Conservation (phyloP, 2,888 invertebrate species). For the Ametastegia equiseti region DNA sequence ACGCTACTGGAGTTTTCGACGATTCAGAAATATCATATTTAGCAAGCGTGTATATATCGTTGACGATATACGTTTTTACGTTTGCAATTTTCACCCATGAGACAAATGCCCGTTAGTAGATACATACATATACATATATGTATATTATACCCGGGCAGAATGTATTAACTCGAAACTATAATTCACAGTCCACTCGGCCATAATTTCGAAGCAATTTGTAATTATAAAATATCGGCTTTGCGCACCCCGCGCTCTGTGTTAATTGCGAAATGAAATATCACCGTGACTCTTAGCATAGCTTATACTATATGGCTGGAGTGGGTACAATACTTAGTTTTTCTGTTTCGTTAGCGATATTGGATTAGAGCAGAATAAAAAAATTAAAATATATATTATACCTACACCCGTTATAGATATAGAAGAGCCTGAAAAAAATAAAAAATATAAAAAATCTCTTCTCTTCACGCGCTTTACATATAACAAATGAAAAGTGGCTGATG, state of each 20-base stretch:
- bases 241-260: not conserved
- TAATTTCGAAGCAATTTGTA: conserved; percentile 26
- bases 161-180: conserved; percentile 20
- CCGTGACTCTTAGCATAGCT: not conserved
- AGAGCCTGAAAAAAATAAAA: too few species aligned
- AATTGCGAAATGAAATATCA: conserved; percentile 28
- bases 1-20: too few species aligned
- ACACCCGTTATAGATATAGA: too few species aligned
- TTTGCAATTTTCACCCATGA: not conserved
- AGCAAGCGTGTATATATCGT: too few species aligned
- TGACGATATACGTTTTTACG: too few species aligned
- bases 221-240: conserved; percentile 16
- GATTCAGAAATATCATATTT: too few species aligned
- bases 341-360: not conserved
- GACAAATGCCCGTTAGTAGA: conserved; percentile 21
- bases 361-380: too few species aligned
- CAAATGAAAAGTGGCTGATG: too few species aligned
- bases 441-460: too few species aligned
- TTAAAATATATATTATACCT: too few species aligned
- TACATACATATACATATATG: too few species aligned
- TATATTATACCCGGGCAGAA: not conserved
- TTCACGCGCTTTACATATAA: too few species aligned
- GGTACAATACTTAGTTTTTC: not conserved
- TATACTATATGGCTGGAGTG: not conserved
- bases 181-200: conserved; percentile 32